Base-by-base conservation (phyloP, 2,113 vertebrate species). In the Ranitomeya variabilis region DNA sequence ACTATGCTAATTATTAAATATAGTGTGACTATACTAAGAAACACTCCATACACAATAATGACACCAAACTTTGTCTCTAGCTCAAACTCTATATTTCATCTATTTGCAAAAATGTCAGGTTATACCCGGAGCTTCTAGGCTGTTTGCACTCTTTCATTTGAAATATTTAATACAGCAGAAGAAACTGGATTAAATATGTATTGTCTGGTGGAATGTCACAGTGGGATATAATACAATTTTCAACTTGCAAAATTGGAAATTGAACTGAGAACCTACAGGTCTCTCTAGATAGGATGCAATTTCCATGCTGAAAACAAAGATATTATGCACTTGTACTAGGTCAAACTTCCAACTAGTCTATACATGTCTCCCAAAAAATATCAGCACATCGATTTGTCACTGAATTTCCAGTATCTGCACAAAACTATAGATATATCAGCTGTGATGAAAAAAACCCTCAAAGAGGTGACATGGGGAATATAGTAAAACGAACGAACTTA, bases 181-280 rank as follows among this genome's bases (percentile, higher is more conserved):
- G 71, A n/a, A 71, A 76, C 55, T 85, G 51, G 8, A 86, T 86
- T 86, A 62, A 86, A 86, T 76, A 86, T 66, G 60, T 79, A 86
- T 67, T 79, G 85, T 79, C 73, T 52, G 77, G 85, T 66, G 76
- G 57, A 15, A 86, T 54, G 85, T 79, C 73, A 79, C 76, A 86
- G 76, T 54, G 74, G 31, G 76, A 66, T 45, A 51, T 79, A 86
- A 86, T 78, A 31, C 59, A 79, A 79, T 86, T 86, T 86, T 79
- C 85, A 37, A 66, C 84, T 79, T 66, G 85, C 37, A 66, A 79
- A 79, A 86, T 66, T 79, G 73, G 74, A 86, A 79, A 52, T 54
- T 86, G 59, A 64, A 79, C 16, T 8, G 60, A 67, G 55, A 79
- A 66, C 85, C 76, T 79, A 67, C 37, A 79, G 85, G 62, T 79